phyloP scores from a whole-genome alignment of 2,888 invertebrate species.

The Chymomyza amoena region DNA sequence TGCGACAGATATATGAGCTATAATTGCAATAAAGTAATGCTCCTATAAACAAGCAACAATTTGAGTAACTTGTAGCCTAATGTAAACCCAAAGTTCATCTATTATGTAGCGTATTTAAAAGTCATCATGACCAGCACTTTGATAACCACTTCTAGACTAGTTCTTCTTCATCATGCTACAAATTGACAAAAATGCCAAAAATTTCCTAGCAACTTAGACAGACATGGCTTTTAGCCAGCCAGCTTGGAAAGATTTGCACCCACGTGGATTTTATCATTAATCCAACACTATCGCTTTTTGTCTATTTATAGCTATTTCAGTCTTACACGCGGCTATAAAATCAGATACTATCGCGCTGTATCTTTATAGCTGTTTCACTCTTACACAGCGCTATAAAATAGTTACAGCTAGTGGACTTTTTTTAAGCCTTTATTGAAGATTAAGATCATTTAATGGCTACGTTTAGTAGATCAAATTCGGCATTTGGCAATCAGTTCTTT shows the following conservation, averaged over 20 bases:
- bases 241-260: not conserved
- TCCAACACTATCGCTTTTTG: conserved; percentile 8
- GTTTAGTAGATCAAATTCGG: not conserved
- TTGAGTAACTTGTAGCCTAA: too few species aligned
- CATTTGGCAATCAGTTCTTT: too few species aligned
- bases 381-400: not conserved
- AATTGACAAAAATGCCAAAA: conserved; percentile 70
- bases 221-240: conserved; percentile 37
- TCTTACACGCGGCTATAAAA: too few species aligned
- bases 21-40: not conserved
- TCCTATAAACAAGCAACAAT: not conserved
- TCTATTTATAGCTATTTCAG: conserved; percentile 1
- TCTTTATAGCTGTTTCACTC: conserved; percentile 16
- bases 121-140: conserved; percentile 25
- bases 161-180: conserved; percentile 59
- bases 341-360: conserved; percentile 38
- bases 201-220: conserved; percentile 42
- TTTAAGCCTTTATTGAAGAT: not conserved
- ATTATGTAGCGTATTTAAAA: conserved; percentile 6
- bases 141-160: conserved; percentile 64
- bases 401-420: not conserved
- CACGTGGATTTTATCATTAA: conserved; percentile 63
- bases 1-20: conserved; percentile 39
- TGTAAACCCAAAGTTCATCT: not conserved
- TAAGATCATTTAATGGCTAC: not conserved